Percentiles rank a stretch among this genome's conserved stretches.
Conservation (phyloP, 2,888 invertebrate species). For the Odontothrips loti region DNA sequence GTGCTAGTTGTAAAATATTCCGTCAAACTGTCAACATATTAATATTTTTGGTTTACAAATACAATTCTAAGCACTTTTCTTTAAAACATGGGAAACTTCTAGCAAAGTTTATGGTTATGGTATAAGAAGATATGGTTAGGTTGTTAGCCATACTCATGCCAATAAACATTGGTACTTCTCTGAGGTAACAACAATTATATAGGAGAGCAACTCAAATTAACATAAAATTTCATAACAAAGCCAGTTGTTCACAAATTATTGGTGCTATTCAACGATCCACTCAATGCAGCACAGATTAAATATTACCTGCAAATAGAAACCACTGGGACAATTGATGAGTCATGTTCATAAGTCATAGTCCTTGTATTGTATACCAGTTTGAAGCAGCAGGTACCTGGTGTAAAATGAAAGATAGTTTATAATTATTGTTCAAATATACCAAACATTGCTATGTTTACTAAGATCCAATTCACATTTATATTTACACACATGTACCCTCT, state of each 20-base stretch:
- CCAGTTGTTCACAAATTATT: too few species aligned
- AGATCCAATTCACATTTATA: not conserved
- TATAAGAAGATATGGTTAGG: not conserved
- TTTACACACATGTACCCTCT: not conserved
- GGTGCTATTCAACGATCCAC: too few species aligned
- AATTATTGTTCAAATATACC: not conserved
- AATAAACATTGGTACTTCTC: too few species aligned
- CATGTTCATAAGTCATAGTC: constrained; percentile 17
- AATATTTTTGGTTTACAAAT: constrained; percentile 20
- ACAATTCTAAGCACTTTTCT: constrained; percentile 10
- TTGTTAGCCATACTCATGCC: not conserved
- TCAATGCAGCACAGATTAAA: too few species aligned
- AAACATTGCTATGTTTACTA: not conserved
- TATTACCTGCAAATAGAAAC: not conserved
- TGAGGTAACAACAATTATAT: too few species aligned
- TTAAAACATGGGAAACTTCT: not conserved
- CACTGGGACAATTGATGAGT: not conserved
- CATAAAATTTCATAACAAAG: too few species aligned
- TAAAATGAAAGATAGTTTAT: not conserved
- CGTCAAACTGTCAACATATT: constrained; percentile 11
- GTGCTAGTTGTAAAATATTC: constrained; percentile 1
- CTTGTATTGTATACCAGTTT: not conserved
- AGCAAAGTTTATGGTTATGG: constrained; percentile 8
- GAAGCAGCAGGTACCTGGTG: not conserved
- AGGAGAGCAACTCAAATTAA: too few species aligned